Evolutionary conservation across 2,113 vertebrate genomes (phyloP), one percentile per base, ranked within the genome.

Genomic region (Ptilorrhoa leucosticta): DNA sequence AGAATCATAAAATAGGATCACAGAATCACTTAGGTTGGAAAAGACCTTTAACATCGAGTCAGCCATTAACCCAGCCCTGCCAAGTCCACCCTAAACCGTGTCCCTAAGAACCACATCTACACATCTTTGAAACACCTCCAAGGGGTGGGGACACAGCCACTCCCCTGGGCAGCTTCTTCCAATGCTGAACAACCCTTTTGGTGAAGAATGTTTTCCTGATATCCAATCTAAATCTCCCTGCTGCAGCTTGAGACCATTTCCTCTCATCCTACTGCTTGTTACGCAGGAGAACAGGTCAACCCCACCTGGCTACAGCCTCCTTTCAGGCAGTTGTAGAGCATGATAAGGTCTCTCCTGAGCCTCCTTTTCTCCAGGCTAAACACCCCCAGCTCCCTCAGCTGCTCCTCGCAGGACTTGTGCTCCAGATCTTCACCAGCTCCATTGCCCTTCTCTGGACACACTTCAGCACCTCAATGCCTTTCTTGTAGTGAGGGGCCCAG

Each of bases 371-470:
- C 39, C 15, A 39, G 12, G 12, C 9, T 44, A 50, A 44, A 60
- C 63, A 51, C 3, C 9, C 15, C 8, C 33, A 53, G 15, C 19
- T 39, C 19, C 28, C 16, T 69, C 45, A 53, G 33, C 28, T 53
- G 7, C 15, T 45, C 22, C 28, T 50, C 33, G 20, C 1, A 28
- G 13, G 33, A 61, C 15, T 33, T 61, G 28, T 45, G 39, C 54
- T 60, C 21, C 63, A 44, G 37, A 51, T 5, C 27, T 58, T 37
- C n/a, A 22, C 27, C 22, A 45, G 33, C 15, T 39, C 15, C 6
- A 3, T 3, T 78, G 33, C 18, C 12, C 14, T 69, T 61, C 45
- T 28, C 64, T 33, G 37, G 17, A 44, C 37, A 27, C 0, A 0
- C 27, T 69, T 18, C 47, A 45, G 39, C 28, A 11, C 20, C 47